Percentiles rank a stretch among this genome's conserved stretches.
Conservation (phyloP, 2,797 vertebrate genomes). For the Enteromius treurensis region DNA sequence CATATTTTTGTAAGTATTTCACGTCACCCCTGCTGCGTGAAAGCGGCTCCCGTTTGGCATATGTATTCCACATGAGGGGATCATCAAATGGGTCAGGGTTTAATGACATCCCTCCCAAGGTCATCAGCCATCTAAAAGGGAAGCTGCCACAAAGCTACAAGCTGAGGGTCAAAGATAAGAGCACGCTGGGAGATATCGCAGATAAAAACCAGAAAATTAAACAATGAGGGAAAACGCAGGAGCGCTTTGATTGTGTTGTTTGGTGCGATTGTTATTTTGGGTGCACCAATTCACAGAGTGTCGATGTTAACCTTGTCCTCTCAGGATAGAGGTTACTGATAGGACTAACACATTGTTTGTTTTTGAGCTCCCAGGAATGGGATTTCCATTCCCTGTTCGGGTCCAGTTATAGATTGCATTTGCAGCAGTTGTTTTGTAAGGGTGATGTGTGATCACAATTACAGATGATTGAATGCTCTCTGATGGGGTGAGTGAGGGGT, state of each 20-base stretch:
- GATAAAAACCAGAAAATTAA: conserved; percentile 87
- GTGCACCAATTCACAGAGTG: conserved; percentile 72
- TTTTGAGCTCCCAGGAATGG: conserved; percentile 74
- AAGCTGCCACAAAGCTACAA: conserved; percentile 85
- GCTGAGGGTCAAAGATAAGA: conserved; percentile 99
- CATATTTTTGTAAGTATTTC: conserved; percentile 99
- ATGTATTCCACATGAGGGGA: conserved; percentile 94
- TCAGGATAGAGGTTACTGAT: conserved; percentile 72
- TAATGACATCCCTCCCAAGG: conserved; percentile 96
- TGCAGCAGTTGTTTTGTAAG: conserved; percentile 67
- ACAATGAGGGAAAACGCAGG: conserved; percentile 82
- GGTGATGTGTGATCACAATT: conserved; percentile 73
- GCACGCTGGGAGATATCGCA: conserved; percentile 83
- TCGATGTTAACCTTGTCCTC: conserved; percentile 78
- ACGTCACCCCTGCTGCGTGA: conserved; percentile 90
- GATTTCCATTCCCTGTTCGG: conserved; percentile 73
- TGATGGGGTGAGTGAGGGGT: conserved; percentile 55
- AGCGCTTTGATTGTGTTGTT: conserved; percentile 85
- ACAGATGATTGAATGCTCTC: conserved; percentile 73
- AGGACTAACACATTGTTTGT: conserved; percentile 80
- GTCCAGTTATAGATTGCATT: conserved; percentile 70
- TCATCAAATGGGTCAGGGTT: conserved; percentile 97
- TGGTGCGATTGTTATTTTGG: conserved; percentile 85
- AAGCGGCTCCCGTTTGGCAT: conserved; percentile 89
- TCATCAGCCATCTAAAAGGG: conserved; percentile 87